A percentile compares a stretch with the other conserved stretches of the same genome.
Conservation (phyloP, 2,888 invertebrate genomes). For the Steinernema hermaphroditum region DNA sequence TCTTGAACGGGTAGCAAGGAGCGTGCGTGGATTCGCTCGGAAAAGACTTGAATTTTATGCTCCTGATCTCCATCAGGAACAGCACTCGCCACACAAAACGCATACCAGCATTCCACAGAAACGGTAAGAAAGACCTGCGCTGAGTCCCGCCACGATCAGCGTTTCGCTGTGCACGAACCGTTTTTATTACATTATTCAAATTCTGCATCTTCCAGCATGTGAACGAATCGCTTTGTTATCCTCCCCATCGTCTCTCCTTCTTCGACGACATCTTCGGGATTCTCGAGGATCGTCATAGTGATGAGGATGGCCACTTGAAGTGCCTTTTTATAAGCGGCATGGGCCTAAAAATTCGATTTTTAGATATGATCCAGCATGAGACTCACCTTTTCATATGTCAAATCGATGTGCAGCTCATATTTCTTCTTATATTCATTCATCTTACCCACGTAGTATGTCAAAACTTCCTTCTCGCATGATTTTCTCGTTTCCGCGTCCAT, state of each 20-base stretch:
- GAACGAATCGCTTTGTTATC: background rate
- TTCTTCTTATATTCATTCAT: conserved; percentile 8
- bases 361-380: background rate
- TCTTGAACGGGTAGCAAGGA: no score
- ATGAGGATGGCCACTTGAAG: background rate
- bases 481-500: conserved; percentile 3
- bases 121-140: no score
- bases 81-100: no score
- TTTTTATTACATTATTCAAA: no score
- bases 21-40: no score
- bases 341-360: background rate
- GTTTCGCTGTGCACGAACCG: no score
- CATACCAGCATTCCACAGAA: no score
- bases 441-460: background rate
- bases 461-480: background rate
- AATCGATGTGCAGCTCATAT: background rate
- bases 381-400: conserved; percentile 18
- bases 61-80: no score
- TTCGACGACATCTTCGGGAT: conserved; percentile 14
- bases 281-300: background rate
- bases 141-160: no score
- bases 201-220: conserved; percentile 9
- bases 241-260: conserved; percentile 1
- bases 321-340: background rate
- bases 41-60: no score